Evolutionary conservation across 2,113 vertebrate species (phyloP).

Genomic region (Scytalopus superciliaris): DNA sequence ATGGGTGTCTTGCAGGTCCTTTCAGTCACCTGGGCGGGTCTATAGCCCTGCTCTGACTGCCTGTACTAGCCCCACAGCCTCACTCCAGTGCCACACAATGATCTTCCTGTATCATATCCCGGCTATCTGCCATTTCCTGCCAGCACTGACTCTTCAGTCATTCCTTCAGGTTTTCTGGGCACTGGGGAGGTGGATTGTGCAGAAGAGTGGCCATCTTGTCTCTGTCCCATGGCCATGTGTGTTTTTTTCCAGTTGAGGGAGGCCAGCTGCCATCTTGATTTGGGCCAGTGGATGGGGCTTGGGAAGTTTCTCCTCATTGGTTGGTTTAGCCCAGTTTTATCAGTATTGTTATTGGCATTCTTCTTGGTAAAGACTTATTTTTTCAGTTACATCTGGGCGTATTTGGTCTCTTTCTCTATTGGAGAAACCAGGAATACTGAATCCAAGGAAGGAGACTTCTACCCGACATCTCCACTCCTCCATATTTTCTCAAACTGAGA

Average conservation of each 20-base stretch:
- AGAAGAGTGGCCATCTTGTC: neutral
- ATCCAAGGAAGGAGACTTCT: neutral
- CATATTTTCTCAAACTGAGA: neutral
- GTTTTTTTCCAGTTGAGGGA: neutral
- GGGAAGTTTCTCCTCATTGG: neutral
- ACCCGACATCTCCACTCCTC: neutral
- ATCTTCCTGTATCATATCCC: neutral
- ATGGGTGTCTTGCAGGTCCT: neutral
- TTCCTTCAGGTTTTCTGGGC: neutral
- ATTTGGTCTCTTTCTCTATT: neutral
- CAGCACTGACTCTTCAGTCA: neutral
- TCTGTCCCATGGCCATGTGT: neutral
- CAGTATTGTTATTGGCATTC: neutral
- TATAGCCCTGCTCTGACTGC: neutral
- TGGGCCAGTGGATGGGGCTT: neutral
- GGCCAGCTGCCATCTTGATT: neutral
- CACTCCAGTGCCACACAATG: neutral
- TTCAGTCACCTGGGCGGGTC: neutral
- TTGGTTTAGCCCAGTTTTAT: neutral
- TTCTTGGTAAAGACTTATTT: neutral
- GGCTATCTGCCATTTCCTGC: neutral
- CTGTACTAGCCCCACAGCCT: neutral
- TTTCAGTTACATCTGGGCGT: neutral
- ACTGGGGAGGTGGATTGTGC: neutral
- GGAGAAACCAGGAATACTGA: neutral